A percentile compares a stretch with the other conserved stretches of the same genome.
phyloP scores from a whole-genome alignment of 2,888 invertebrate species.

The Coecobrya sp. region DNA sequence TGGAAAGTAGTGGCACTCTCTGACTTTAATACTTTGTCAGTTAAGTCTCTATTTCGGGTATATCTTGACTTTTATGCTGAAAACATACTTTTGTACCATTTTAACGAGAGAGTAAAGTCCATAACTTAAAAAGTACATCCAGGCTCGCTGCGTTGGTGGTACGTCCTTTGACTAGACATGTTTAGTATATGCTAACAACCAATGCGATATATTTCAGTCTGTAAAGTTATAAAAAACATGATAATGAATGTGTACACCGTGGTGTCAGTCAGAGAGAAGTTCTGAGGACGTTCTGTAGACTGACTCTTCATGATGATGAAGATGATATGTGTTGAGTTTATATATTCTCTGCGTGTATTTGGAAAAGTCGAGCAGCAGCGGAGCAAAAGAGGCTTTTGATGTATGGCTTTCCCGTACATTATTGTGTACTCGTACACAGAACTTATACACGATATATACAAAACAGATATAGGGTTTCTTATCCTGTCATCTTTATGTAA shows the following conservation, averaged over 20 bases:
- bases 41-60: constrained; percentile 13
- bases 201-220: not conserved
- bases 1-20: constrained; percentile 53
- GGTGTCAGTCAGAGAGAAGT: not conserved
- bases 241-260: not conserved
- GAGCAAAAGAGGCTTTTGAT: constrained; percentile 60
- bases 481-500: constrained; percentile 75
- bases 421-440: not conserved
- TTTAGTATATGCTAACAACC: not conserved
- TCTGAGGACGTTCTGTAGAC: constrained; percentile 42
- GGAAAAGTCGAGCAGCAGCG: constrained; percentile 41
- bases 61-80: not conserved
- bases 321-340: constrained; percentile 64
- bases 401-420: constrained; percentile 46
- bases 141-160: too few relatives aligned
- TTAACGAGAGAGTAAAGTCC: constrained; percentile 16
- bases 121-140: not conserved
- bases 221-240: not conserved
- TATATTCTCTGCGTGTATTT: constrained; percentile 24
- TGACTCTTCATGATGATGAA: constrained; percentile 55
- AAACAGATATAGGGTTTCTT: constrained; percentile 70
- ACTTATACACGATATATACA: constrained; percentile 30
- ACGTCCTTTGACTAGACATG: constrained; percentile 1
- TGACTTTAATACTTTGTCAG: constrained; percentile 62
- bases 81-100: constrained; percentile 17